Base-by-base conservation (phyloP, 1,140 invertebrate species). In the Teleopsis dalmanni region DNA sequence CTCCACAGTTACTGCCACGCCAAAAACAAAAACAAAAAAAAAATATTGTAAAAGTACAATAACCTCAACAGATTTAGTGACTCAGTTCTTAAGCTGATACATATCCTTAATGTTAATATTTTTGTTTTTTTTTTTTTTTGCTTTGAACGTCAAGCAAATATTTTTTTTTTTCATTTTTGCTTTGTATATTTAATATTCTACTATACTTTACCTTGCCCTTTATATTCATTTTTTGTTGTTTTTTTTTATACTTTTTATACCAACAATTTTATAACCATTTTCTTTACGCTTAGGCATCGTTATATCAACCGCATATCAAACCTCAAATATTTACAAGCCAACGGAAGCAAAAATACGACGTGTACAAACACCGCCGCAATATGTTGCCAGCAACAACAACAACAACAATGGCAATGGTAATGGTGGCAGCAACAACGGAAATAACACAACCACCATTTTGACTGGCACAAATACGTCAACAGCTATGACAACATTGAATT, bases 261-360 rank as follows among this genome's bases (percentile, higher is more conserved):
- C 23, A 14, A 3, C 26, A 19, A 23, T 44, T 38, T 5, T 11
- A 4, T 13, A 13, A n/a, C 26, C 33, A 34, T 44, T 16, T 37
- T 29, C 19, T 16, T 18, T 33, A 13, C 16, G n/a, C 22, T 37
- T 33, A 53, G 51, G 47, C 42, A 48, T 53, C 31, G 43, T 49
- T 34, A 49, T 49, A 43, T 53, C 51, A 49, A 49, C 36, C 51
- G 46, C 46, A 49, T 53, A 53, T 52, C 50, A 50, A 44, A 44
- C 48, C 31, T 44, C 53, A 45, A 57, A 54, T 34, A 56, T 64
- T 27, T 70, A 59, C 35, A 70, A 70, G 51, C 62, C 65, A 11
- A 48, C 61, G 43, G 67, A 70, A 38, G 48, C 66, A 3, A 70
- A 70, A 53, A 65, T 70, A 41, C 52, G 65, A 19, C 59, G 65